A percentile compares a stretch with the other conserved stretches of the same genome.
Conservation (phyloP, 2,797 vertebrate genomes). For the Neosilurus hyrtlii region DNA sequence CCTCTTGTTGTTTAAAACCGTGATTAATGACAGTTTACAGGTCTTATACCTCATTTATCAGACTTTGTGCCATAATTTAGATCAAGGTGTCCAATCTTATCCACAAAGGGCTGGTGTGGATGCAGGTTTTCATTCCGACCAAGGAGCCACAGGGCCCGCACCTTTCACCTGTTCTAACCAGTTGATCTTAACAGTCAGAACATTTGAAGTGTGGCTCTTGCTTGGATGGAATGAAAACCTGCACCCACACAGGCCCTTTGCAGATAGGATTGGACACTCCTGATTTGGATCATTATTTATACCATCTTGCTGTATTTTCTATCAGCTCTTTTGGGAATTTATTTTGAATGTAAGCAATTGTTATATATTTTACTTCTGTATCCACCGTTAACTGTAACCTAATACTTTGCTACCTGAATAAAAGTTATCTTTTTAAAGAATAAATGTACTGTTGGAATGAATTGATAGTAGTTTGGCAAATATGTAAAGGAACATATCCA, state of each 20-base stretch:
- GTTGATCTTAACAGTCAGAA: too few species aligned
- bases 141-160: too few species aligned
- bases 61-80: constrained; percentile 36
- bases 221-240: too few species aligned
- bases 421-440: constrained; percentile 32
- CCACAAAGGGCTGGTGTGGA: too few species aligned
- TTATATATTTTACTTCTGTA: constrained; percentile 12
- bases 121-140: too few species aligned
- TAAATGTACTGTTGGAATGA: not conserved
- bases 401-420: constrained; percentile 39
- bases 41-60: constrained; percentile 24
- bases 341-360: not conserved
- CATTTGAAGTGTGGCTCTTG: too few species aligned
- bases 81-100: not conserved
- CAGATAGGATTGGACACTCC: too few species aligned
- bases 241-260: too few species aligned
- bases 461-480: not conserved
- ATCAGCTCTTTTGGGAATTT: constrained; percentile 11
- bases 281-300: constrained; percentile 20
- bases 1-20: not conserved
- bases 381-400: not conserved
- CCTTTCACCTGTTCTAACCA: too few species aligned
- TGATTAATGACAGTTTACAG: constrained; percentile 3
- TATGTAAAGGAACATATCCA: not conserved
- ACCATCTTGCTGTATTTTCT: constrained; percentile 29